Conservation (phyloP, 2,797 vertebrate genomes). For the Anniella stebbinsi region DNA sequence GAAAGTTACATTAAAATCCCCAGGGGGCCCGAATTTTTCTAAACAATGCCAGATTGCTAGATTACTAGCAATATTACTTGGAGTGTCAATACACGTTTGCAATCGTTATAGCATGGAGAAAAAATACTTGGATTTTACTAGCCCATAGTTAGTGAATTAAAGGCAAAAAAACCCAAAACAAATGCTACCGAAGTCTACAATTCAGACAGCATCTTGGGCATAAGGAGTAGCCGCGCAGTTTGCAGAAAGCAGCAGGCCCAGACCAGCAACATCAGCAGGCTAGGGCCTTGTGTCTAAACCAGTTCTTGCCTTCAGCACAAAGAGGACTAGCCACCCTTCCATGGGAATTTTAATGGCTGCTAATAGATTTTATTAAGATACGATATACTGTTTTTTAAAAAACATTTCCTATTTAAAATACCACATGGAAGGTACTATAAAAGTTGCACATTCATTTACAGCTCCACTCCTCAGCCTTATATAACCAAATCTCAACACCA, state of each 20-base stretch:
- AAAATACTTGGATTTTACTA: slow-evolving; percentile 42
- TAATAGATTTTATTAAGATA: background rate
- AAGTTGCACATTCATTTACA: background rate
- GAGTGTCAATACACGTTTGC: slow-evolving; percentile 44
- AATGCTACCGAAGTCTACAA: background rate
- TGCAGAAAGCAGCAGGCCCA: background rate
- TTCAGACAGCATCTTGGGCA: background rate
- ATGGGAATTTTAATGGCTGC: background rate
- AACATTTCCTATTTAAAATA: background rate
- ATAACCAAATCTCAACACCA: background rate
- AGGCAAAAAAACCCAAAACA: background rate
- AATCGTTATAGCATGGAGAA: slow-evolving; percentile 38
- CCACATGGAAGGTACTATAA: background rate
- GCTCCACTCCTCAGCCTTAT: background rate
- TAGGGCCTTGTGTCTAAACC: background rate
- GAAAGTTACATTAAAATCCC: slow-evolving; percentile 21
- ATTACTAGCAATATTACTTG: slow-evolving; percentile 33
- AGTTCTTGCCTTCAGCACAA: background rate
- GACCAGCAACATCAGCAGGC: background rate
- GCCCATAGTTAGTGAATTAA: slow-evolving; percentile 24
- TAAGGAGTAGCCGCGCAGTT: background rate
- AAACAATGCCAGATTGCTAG: too few species aligned
- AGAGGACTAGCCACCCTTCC: background rate
- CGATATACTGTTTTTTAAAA: background rate
- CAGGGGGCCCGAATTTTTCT: background rate